Conservation (phyloP, 2,797 vertebrate species). For the Syndactyla subalaris region DNA sequence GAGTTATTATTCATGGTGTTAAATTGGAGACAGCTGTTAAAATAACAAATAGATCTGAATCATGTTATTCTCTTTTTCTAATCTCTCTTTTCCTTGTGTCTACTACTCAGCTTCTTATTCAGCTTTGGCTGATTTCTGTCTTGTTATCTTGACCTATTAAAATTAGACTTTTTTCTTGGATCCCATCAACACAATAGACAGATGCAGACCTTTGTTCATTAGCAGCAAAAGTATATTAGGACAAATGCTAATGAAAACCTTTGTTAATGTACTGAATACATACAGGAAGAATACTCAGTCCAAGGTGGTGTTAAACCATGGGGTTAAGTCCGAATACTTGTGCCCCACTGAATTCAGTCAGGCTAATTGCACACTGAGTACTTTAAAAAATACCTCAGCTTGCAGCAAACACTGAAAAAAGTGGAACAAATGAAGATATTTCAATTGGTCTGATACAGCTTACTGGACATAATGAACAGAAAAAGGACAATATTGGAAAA, state of each 20-base stretch:
- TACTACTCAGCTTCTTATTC: conserved; percentile 65
- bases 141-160: conserved; percentile 66
- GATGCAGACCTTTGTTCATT: neutral
- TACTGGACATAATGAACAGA: neutral
- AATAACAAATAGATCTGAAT: conserved; percentile 44
- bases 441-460: neutral
- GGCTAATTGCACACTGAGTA: neutral
- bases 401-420: neutral
- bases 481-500: neutral
- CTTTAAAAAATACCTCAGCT: neutral
- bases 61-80: neutral
- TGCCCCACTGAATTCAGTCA: neutral
- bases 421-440: neutral
- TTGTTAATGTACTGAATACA: neutral
- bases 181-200: neutral
- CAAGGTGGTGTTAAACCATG: neutral
- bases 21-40: conserved; percentile 59
- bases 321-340: neutral
- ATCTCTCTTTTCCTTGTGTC: neutral
- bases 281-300: neutral
- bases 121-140: conserved; percentile 51
- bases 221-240: neutral
- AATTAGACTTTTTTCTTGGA: conserved; percentile 62
- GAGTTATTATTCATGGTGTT: neutral
- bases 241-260: neutral